Percentiles rank a stretch among this genome's conserved stretches.
Conservation (phyloP, 2,797 vertebrate species). For the Clarias fuscus region DNA sequence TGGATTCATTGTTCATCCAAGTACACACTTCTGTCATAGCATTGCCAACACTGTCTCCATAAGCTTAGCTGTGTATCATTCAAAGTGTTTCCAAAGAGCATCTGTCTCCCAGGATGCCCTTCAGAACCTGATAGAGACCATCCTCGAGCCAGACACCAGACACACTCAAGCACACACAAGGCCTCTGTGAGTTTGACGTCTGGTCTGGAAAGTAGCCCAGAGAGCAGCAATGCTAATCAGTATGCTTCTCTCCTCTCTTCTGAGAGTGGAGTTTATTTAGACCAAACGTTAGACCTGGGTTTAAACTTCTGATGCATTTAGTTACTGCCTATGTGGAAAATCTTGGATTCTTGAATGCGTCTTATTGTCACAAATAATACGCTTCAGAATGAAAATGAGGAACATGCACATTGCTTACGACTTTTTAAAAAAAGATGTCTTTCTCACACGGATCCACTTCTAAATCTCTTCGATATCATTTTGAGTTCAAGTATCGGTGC, state of each 20-base stretch:
- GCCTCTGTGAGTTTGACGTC: constrained; percentile 50
- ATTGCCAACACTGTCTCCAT: constrained; percentile 12
- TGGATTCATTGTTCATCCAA: constrained; percentile 19
- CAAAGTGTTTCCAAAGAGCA: constrained; percentile 22
- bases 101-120: constrained; percentile 43
- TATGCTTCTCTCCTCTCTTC: constrained; percentile 36
- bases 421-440: background rate
- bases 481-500: background rate
- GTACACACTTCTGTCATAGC: constrained; percentile 1
- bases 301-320: constrained; percentile 9
- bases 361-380: background rate
- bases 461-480: background rate
- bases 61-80: background rate
- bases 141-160: constrained; percentile 42
- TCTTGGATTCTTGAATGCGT: background rate
- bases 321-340: constrained; percentile 8
- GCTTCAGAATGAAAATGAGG: background rate
- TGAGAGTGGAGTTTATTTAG: constrained; percentile 27
- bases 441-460: background rate
- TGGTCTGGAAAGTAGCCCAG: constrained; percentile 51
- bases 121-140: constrained; percentile 37
- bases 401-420: background rate
- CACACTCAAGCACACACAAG: constrained; percentile 40
- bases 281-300: constrained; percentile 25
- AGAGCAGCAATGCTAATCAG: constrained; percentile 49